A percentile compares a stretch with the other conserved stretches of the same genome.
Conservation (phyloP, 2,797 vertebrate genomes). For the Macropus fuliginosus region DNA sequence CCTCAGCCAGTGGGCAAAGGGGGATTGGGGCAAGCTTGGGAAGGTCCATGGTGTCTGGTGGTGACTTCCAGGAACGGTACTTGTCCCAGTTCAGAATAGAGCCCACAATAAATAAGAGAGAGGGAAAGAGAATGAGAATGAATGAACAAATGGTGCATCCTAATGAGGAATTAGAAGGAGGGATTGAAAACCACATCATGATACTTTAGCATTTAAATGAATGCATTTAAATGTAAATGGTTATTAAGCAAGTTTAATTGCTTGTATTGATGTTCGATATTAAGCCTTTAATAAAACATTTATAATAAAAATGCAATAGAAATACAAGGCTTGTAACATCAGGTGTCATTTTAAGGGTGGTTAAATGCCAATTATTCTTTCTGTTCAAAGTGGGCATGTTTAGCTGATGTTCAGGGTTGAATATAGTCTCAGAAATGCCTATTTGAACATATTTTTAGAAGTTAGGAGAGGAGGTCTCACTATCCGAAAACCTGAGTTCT, state of each 20-base stretch:
- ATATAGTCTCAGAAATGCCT: conserved; percentile 4
- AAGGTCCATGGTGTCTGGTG: neutral
- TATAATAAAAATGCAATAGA: conserved; percentile 29
- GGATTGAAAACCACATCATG: neutral
- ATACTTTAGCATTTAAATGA: neutral
- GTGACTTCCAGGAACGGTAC: neutral
- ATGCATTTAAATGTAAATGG: neutral
- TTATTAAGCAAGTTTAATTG: neutral
- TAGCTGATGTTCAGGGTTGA: conserved; percentile 8
- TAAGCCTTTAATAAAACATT: conserved; percentile 9
- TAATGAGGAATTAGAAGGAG: neutral
- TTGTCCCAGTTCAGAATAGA: neutral
- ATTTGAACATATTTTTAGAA: neutral
- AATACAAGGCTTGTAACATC: neutral
- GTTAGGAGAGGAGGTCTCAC: neutral
- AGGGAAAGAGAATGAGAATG: neutral
- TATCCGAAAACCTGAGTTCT: neutral
- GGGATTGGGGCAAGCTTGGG: neutral
- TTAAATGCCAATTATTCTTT: conserved; percentile 18
- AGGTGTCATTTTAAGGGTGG: conserved; percentile 41
- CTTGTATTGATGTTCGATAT: neutral
- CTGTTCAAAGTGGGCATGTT: neutral
- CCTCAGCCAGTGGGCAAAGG: neutral
- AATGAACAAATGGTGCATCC: neutral
- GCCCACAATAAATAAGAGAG: neutral